These are phyloP conservation scores for Acipenser ruthenus DNA, from an alignment of 2,797 vertebrate species.

Conservation along the genomic window DNA sequence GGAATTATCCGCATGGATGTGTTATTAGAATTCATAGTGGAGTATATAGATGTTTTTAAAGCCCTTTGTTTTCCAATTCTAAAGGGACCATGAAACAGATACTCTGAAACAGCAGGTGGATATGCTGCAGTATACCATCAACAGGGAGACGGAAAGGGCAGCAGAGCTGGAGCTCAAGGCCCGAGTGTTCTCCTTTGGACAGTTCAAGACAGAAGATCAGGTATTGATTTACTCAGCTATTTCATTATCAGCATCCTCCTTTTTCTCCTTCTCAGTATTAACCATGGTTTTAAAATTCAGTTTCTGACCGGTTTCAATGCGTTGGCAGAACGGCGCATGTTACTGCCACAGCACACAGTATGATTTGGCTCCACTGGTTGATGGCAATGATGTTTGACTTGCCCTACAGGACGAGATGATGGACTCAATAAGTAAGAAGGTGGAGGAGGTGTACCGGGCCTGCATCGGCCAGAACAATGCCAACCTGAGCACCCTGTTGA, in stretches of 20 bases:
- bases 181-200: slow-evolving; percentile 59
- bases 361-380: too few relatives aligned
- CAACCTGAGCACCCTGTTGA: slow-evolving; percentile 69
- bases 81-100: slow-evolving; percentile 66
- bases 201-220: slow-evolving; percentile 61
- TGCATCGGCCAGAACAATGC: slow-evolving; percentile 63
- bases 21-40: too few relatives aligned
- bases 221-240: slow-evolving; percentile 33
- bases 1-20: too few relatives aligned
- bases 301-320: background rate
- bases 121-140: slow-evolving; percentile 49
- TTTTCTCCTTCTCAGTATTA: background rate
- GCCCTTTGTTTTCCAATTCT: too few relatives aligned
- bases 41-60: too few relatives aligned
- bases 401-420: slow-evolving; percentile 64
- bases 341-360: background rate
- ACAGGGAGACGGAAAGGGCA: slow-evolving; percentile 54
- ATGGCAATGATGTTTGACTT: too few relatives aligned
- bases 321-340: background rate
- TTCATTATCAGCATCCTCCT: background rate
- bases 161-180: slow-evolving; percentile 65
- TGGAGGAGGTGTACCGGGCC: slow-evolving; percentile 65
- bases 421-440: slow-evolving; percentile 61
- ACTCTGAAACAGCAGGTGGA: slow-evolving; percentile 55
- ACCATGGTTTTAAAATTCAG: background rate